Evolutionary conservation across 1,140 invertebrate genomes (phyloP), one percentile per base, ranked within the genome.

Genomic region (Drosophila quadrilineata): DNA sequence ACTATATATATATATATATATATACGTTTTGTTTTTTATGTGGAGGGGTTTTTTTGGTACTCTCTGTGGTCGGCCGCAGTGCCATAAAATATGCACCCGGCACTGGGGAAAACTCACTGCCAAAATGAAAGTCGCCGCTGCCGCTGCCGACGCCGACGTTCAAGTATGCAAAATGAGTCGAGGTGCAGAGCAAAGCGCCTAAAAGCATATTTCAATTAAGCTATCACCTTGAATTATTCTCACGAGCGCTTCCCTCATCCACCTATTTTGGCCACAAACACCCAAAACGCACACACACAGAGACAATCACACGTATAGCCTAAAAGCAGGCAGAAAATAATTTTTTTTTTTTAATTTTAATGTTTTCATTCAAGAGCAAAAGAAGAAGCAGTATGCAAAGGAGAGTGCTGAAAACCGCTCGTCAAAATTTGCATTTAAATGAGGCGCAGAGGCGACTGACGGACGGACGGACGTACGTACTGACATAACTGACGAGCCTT

Each of bases 161-260:
- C 26, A 56, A 84, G 75, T 80, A 80, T 80, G 71, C 66, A 75
- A 80, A 80, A 71, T 79, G 75, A 60, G 63, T 59, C 57, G 41
- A 48, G 64, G 31, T 40, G 8, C 36, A 54, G 36, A 75, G 71
- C 63, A 74, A 84, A 77, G 73, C 85, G 85, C 85, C 85, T 88
- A 88, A 88, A 88, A 88, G 79, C 85, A 88, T 88, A 85, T 88
- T 88, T 88, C 85, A 88, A 88, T 88, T 88, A 88, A 88, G 79
- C 85, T 80, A 88, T 88, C 85, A 88, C 85, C 85, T 88, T 88
- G 75, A 88, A 88, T 87, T 87, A 87, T 88, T 87, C 84, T 87
- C 84, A 87, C 77, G 77, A 85, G 79, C 77, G 43, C 40, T 35
- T 31, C 24, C 63, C 65, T 63, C 58, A 69, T 49, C 56, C 57